These are phyloP conservation scores for Potamilus streckersoni DNA, from an alignment of 1,140 invertebrate genomes.

Conservation along the genomic window DNA sequence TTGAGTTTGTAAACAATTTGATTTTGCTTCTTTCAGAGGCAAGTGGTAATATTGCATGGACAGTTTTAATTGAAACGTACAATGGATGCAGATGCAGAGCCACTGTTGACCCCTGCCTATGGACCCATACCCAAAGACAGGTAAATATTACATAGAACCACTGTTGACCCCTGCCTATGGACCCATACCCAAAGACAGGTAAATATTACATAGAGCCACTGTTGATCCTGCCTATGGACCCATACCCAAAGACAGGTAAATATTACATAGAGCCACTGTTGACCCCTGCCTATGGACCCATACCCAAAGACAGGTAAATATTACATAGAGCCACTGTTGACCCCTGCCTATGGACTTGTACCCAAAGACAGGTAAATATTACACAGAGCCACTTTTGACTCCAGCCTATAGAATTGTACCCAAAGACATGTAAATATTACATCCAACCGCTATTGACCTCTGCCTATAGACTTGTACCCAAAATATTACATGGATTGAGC, in stretches of 20 bases:
- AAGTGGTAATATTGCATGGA: background rate
- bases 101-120: slow-evolving; percentile 14
- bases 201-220: background rate
- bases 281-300: slow-evolving; percentile 10
- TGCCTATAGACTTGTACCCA: background rate
- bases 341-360: background rate
- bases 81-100: slow-evolving; percentile 26
- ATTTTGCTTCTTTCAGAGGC: background rate
- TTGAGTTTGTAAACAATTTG: background rate
- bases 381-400: slow-evolving; percentile 19
- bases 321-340: background rate
- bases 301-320: slow-evolving; percentile 21
- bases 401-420: slow-evolving; percentile 18
- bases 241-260: too few relatives aligned
- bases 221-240: background rate
- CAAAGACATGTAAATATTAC: slow-evolving; percentile 11
- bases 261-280: background rate
- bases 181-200: background rate
- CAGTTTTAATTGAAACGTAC: background rate
- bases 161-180: background rate
- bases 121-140: slow-evolving; percentile 26
- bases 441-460: background rate
- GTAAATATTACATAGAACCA: slow-evolving; percentile 3
- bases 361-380: background rate
- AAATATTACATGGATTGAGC: background rate